phyloP scores from a whole-genome alignment of 1,140 invertebrate species.

The Camponotus vicinus region DNA sequence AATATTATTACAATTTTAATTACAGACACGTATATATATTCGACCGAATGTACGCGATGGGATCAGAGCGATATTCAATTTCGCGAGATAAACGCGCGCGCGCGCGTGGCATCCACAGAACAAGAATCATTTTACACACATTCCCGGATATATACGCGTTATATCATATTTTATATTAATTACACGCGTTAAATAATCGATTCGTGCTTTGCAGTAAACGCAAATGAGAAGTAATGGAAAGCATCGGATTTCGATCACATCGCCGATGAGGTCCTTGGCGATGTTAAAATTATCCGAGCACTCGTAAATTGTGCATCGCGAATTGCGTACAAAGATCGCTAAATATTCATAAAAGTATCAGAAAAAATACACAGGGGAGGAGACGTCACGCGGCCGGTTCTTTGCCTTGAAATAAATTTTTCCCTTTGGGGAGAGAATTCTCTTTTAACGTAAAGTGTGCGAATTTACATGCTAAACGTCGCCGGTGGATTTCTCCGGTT shows the following conservation, averaged over 20 bases:
- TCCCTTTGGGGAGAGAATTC: conserved; percentile 18
- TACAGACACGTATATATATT: neutral
- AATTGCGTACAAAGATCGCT: conserved; percentile 44
- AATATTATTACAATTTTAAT: conserved; percentile 57
- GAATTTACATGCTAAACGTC: conserved; percentile 68
- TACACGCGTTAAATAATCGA: conserved; percentile 51
- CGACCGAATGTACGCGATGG: neutral
- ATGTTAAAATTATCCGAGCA: conserved; percentile 41
- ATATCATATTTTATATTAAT: conserved; percentile 55
- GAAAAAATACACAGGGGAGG: neutral
- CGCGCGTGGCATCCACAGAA: neutral
- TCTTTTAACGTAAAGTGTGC: conserved; percentile 25
- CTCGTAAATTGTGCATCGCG: conserved; percentile 33
- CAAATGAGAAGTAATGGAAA: conserved; percentile 47
- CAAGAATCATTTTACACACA: conserved; percentile 51
- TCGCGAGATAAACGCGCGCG: conserved; percentile 39
- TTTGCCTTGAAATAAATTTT: conserved; percentile 8
- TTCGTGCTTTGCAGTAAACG: conserved; percentile 22
- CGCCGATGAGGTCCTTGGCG: conserved; percentile 18
- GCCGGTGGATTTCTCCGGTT: conserved; percentile 32
- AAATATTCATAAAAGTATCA: conserved; percentile 60
- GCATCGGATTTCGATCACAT: conserved; percentile 46
- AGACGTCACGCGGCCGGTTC: neutral
- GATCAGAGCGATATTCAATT: conserved; percentile 44
- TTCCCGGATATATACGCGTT: neutral